Evolutionary conservation across 2,888 invertebrate genomes (phyloP), one percentile per base, ranked within the genome.

Genomic region (Melanotus villosus): DNA sequence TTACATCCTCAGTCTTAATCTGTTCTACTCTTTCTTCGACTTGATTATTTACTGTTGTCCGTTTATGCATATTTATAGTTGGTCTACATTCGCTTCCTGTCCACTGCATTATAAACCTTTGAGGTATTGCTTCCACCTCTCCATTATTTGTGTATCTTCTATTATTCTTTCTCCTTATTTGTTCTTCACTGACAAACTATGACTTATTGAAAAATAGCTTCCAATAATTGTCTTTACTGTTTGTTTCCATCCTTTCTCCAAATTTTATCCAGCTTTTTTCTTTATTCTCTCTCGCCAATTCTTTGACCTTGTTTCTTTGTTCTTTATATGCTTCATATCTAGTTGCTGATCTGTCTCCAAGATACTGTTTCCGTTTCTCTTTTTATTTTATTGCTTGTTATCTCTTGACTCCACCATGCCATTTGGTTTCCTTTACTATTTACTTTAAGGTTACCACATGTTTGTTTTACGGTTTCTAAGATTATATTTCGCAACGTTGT

Each of bases 61-160:
- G 32, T 32, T 10, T 32, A n/a, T 5, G 9, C 10, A 9, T 41
- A 14, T 4, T 41, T 1, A n/a, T n/a, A n/a, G n/a, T n/a, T 41
- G 12, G 5, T 23, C 50, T 50, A 4, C 9, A 50, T 50, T 26
- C 9, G 18, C 0, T 50, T 21, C 26, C 14, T 4, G 23, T 50
- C n/a, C 26, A 14, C n/a, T 16, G 21, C 50, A 12, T 26, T 12
- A n/a, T 50, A 50, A n/a, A 9, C 23, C 26, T 12, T 12, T 3
- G 10, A 21, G 14, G 26, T 64, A 12, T 65, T 65, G 36, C 18
- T 60, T 65, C 43, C 58, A 65, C 16, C 34, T 19, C 30, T 1
- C 9, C 18, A 23, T 62, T 43, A 60, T 41, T 32, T 41, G 19
- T n/a, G 14, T 18, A 12, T 59, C 41, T 30, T 43, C 64, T 16